Evolutionary conservation across 2,888 invertebrate species (phyloP), one percentile per base, ranked within the genome.

Genomic region (Campoplex capitator): DNA sequence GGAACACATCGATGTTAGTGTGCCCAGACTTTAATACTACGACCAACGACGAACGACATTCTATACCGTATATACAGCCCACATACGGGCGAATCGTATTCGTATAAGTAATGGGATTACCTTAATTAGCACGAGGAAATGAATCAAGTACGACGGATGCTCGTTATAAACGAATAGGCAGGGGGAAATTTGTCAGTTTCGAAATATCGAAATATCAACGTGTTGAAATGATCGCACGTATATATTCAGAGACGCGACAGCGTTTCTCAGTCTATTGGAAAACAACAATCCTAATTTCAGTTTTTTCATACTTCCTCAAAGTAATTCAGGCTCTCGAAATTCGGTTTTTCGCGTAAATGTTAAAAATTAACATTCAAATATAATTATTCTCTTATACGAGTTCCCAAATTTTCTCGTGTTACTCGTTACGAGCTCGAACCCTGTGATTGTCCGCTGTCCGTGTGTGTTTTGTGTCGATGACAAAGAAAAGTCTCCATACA

Each of bases 81-180:
- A 67, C 35, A 58, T 58, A 56, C 65, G 42, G 54, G 8, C 16
- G 35, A 18, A 65, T 42, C 42, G 23, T 78, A 54, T 67, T 74
- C 70, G 78, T 82, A 70, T 82, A 58, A 51, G 78, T 85, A 87
- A 88, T 84, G 71, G 82, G 88, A 88, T 88, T 88, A 85, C 87
- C 88, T 88, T 86, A 88, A 88, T 88, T 88, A 88, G 76, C 80
- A 75, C 65, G 76, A 85, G 76, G 87, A 74, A 83, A 83, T 35
- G 83, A 78, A 73, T 83, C 81, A 86, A 78, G 84, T 84, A 80
- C 65, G 77, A 86, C 77, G 77, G 16, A 54, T 23, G 56, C 51
- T 18, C 65, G 35, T 45, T 45, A 83, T 42, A 42, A 13, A 71
- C 4, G n/a, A 28, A 23, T 54, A 16, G 56, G 35, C n/a, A 45